Evolutionary conservation across 2,888 invertebrate genomes (phyloP).

Genomic region (Tetragonisca angustula): DNA sequence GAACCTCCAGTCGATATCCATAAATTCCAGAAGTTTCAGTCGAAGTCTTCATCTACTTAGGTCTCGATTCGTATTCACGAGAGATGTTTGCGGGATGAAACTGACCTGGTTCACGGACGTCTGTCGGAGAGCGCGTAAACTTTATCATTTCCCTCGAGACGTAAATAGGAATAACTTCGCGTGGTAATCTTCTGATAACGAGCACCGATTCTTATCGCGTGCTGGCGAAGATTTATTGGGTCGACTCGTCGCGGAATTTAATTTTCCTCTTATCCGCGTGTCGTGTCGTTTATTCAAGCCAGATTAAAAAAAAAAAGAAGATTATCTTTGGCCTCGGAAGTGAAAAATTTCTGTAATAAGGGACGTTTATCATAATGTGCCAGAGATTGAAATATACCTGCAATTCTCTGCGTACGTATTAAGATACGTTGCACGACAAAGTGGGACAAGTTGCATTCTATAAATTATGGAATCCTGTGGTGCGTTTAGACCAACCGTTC

Average conservation of each 20-base stretch:
- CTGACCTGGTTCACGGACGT: constrained; percentile 39
- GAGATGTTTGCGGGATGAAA: constrained; percentile 29
- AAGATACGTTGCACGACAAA: too few relatives aligned
- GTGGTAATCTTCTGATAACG: constrained; percentile 12
- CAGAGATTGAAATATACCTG: too few relatives aligned
- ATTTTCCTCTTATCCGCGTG: constrained; percentile 42
- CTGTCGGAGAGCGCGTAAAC: constrained; percentile 43
- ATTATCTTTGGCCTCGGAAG: not conserved
- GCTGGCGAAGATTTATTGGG: not conserved
- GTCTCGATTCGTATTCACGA: constrained; percentile 17
- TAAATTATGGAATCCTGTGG: too few relatives aligned
- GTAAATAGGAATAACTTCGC: constrained; percentile 46
- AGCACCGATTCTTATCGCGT: constrained; percentile 28
- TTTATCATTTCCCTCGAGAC: constrained; percentile 37
- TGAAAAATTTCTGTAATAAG: not conserved
- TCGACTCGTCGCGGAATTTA: constrained; percentile 28
- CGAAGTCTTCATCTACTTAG: not conserved
- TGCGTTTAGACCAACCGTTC: too few relatives aligned
- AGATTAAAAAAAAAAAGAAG: not conserved
- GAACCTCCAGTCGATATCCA: not conserved
- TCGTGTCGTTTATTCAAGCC: constrained; percentile 13
- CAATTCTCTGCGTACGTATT: too few relatives aligned
- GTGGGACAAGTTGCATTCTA: too few relatives aligned
- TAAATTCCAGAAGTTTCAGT: constrained; percentile 10
- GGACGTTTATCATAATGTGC: too few relatives aligned